Evolutionary conservation across 1,140 invertebrate genomes (phyloP).

Genomic region (Diachasma alloeum): DNA sequence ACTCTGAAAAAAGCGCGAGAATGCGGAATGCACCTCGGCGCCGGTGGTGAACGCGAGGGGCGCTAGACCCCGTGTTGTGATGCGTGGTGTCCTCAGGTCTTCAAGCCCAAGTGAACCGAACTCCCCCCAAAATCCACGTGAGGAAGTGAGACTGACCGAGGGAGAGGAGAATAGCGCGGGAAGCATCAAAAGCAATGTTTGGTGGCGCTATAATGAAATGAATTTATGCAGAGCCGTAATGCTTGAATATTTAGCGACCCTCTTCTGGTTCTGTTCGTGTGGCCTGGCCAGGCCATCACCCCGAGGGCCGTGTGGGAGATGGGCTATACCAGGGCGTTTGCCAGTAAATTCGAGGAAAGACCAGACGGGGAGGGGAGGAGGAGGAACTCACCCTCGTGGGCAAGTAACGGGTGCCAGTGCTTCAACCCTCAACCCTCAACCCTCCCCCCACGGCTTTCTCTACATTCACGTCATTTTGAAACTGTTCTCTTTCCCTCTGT

Average conservation of each 20-base stretch:
- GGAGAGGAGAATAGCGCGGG: conserved; percentile 36
- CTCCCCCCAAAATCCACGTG: neutral
- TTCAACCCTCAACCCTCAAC: neutral
- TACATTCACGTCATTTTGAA: neutral
- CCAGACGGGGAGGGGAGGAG: neutral
- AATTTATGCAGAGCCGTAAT: conserved; percentile 74
- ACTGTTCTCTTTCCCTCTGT: neutral
- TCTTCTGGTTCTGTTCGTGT: conserved; percentile 59
- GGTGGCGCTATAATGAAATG: conserved; percentile 71
- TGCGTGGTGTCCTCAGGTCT: conserved; percentile 53
- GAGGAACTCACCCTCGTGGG: neutral
- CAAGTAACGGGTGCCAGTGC: neutral
- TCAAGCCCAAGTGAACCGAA: conserved; percentile 36
- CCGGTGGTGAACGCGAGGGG: conserved; percentile 50
- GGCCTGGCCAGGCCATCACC: conserved; percentile 52
- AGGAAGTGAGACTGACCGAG: neutral
- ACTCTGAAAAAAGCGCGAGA: conserved; percentile 42
- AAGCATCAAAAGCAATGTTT: conserved; percentile 70
- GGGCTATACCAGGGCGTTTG: conserved; percentile 6
- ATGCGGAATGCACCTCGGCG: conserved; percentile 45
- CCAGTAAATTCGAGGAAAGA: conserved; percentile 21
- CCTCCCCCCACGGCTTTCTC: neutral
- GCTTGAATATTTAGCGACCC: conserved; percentile 70
- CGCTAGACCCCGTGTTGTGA: conserved; percentile 41
- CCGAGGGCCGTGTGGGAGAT: conserved; percentile 12